These are phyloP conservation scores for Molorchus minor DNA, from an alignment of 2,888 invertebrate genomes.

Conservation along the genomic window DNA sequence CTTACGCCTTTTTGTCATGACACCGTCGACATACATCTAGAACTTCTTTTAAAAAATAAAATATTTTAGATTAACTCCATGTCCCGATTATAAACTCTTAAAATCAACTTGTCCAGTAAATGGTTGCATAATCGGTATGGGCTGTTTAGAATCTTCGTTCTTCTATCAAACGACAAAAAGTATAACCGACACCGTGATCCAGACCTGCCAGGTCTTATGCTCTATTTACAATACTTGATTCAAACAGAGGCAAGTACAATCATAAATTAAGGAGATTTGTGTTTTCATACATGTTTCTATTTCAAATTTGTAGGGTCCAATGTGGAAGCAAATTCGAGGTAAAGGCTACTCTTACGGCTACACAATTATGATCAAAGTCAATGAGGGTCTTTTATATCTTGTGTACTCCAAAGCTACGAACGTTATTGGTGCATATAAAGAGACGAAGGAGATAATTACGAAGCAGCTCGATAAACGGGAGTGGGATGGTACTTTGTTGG, in stretches of 20 bases:
- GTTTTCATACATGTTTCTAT: too few species aligned
- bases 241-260: constrained; percentile 76
- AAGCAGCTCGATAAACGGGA: constrained; percentile 69
- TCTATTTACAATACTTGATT: constrained; percentile 86
- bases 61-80: constrained; percentile 58
- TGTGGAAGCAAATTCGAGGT: constrained; percentile 89
- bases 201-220: constrained; percentile 77
- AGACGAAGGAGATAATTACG: constrained; percentile 78
- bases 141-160: constrained; percentile 83
- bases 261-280: not conserved
- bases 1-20: too few species aligned
- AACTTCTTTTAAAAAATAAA: too few species aligned
- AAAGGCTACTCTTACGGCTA: constrained; percentile 87
- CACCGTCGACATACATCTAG: too few species aligned
- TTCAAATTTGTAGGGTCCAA: constrained; percentile 74
- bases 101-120: constrained; percentile 57
- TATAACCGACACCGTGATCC: constrained; percentile 69
- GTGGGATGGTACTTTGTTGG: constrained; percentile 80
- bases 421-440: constrained; percentile 80
- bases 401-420: constrained; percentile 81
- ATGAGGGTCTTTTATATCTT: constrained; percentile 78
- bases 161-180: constrained; percentile 74
- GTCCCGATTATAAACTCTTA: constrained; percentile 63
- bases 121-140: constrained; percentile 80
- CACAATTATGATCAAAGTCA: constrained; percentile 69